Percentiles rank a stretch among this genome's conserved stretches.
Conservation (phyloP, 2,888 invertebrate species). For the Callyntrura guangdongensis region DNA sequence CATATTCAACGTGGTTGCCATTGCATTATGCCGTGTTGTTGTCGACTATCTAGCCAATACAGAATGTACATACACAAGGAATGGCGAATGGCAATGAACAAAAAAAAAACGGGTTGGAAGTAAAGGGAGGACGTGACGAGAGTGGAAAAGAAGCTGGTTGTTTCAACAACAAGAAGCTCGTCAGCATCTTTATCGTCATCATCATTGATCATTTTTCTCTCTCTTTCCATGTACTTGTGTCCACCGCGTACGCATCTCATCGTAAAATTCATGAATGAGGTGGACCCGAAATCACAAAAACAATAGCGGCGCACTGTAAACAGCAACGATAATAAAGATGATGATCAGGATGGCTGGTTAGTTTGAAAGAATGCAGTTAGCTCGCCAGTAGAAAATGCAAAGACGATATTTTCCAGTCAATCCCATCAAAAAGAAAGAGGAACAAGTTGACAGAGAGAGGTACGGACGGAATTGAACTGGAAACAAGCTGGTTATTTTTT, state of each 20-base stretch:
- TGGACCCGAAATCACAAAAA: constrained; percentile 13
- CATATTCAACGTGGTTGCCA: no score
- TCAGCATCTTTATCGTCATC: no score
- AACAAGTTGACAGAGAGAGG: no score
- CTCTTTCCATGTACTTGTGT: no score
- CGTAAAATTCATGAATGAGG: constrained; percentile 47
- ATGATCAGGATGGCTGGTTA: neutral
- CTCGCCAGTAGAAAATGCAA: constrained; percentile 28
- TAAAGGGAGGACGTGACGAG: constrained; percentile 64
- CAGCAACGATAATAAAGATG: neutral
- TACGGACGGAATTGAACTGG: no score
- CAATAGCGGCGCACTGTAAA: neutral
- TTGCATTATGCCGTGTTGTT: no score
- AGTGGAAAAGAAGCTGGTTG: constrained; percentile 51
- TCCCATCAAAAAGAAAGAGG: no score
- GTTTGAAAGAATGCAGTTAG: constrained; percentile 27
- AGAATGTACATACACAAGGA: no score
- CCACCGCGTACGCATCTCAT: no score
- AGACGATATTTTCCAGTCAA: neutral
- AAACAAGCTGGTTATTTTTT: no score
- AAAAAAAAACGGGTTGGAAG: neutral
- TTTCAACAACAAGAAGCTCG: neutral
- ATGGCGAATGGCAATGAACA: neutral
- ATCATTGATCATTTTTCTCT: no score
- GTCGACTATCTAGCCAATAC: no score